Base-by-base conservation (phyloP, 2,888 invertebrate species). In the Sarcophaga caerulescens region DNA sequence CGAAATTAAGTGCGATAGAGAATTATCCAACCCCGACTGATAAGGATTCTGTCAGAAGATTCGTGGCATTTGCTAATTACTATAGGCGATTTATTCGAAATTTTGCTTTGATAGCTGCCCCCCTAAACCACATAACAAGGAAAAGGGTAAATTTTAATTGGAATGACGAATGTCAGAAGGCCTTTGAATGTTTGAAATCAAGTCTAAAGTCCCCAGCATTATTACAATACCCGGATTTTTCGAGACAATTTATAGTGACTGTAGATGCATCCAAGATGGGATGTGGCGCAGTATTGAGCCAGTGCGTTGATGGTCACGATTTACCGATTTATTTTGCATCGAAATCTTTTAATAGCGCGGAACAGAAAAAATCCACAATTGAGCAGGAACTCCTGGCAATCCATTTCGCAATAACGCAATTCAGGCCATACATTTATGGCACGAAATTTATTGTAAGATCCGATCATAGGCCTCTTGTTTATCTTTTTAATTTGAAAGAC, bases 401-500 rank as follows among this genome's bases (percentile, higher is more conserved):
- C 4, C 52, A 76, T 59, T 76, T 74, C 68, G 85, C 89, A 62
- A 88, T 89, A 6, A 89, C 83, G 45, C 81, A 89, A 65, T 90
- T 89, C 73, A 65, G 65, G 65, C 83, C 87, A 80, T 87, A 88
- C 12, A 60, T 87, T 60, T 85, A 86, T 47, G 88, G 84, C 3
- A 86, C 45, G 47, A 59, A 84, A 57, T 90, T 89, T 76, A 69
- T 71, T 5, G 88, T 89, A 17, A 88, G 70, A 12, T 70, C 70
- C 6, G 70, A 70, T 17, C 47, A 52, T 21, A 47, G 70, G 10
- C 23, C 69, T 3, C 76, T 90, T 25, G 59, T 88, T 3, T 90
- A 89, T 74, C 69, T 90, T 47, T 89, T 88, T 66, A 81, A 87
- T 47, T 85, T 89, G 77, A 87, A 85, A 68, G 88, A 89, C 73